Conservation (phyloP, 2,888 invertebrate genomes). For the Parasteatoda lunata region DNA sequence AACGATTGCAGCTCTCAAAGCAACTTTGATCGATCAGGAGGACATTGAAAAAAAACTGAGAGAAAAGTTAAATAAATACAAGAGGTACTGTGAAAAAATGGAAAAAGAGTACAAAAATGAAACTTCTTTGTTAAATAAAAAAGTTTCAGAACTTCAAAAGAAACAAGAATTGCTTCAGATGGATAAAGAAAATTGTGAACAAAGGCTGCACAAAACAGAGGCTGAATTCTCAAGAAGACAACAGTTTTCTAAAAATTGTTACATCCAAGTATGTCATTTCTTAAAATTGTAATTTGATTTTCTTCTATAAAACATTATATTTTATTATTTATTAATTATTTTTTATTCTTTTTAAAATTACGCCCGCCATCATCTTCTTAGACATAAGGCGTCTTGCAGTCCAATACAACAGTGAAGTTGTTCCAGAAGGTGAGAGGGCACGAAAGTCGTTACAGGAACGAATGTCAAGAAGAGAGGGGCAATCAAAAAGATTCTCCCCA, state of each 20-base stretch:
- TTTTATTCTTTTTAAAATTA: too few relatives aligned
- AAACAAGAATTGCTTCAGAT: conserved; percentile 28
- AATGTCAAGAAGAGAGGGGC: too few relatives aligned
- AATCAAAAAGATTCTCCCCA: too few relatives aligned
- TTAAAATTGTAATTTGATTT: not conserved
- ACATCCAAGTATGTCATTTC: conserved; percentile 25
- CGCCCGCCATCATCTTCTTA: too few relatives aligned
- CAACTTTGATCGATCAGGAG: not conserved
- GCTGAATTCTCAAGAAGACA: conserved; percentile 6
- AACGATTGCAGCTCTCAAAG: not conserved
- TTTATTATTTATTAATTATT: not conserved
- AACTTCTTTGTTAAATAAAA: not conserved
- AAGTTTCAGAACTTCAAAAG: conserved; percentile 35
- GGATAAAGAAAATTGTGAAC: conserved; percentile 14
- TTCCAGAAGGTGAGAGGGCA: too few relatives aligned
- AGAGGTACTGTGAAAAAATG: conserved; percentile 6
- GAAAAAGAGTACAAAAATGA: conserved; percentile 34
- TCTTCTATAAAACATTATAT: not conserved
- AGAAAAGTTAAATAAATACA: conserved; percentile 38
- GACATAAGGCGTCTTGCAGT: too few relatives aligned
- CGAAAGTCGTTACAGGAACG: too few relatives aligned
- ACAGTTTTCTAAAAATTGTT: not conserved
- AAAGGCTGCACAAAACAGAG: not conserved
- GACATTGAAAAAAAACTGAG: conserved; percentile 36
- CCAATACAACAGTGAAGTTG: too few relatives aligned